Percentiles rank a stretch among this genome's conserved stretches.
These are phyloP conservation scores for Pterocles gutturalis DNA, from an alignment of 2,113 vertebrate species.

Conservation along the genomic window DNA sequence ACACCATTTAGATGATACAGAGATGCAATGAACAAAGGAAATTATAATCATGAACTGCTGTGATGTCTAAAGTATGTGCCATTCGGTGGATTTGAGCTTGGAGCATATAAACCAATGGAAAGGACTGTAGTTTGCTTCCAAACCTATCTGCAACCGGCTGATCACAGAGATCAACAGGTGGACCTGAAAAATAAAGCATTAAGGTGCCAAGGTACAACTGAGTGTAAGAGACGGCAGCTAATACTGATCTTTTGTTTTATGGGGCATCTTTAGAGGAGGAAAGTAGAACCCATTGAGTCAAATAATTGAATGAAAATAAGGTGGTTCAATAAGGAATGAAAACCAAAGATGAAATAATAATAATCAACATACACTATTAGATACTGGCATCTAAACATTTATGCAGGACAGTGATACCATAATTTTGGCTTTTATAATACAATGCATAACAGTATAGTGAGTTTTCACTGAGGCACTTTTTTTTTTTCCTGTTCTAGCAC, in stretches of 20 bases:
- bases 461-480: neutral
- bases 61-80: neutral
- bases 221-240: neutral
- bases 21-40: neutral
- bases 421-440: neutral
- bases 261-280: neutral
- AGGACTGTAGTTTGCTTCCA: neutral
- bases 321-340: neutral
- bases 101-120: neutral
- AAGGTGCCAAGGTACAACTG: neutral
- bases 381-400: neutral
- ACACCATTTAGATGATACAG: neutral
- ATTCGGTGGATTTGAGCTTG: neutral
- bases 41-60: neutral
- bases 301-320: neutral
- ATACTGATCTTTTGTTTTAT: neutral
- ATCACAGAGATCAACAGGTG: neutral
- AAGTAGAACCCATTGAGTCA: neutral
- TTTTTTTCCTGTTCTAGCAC: neutral
- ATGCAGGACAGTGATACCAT: neutral
- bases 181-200: neutral
- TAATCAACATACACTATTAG: neutral
- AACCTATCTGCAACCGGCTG: neutral
- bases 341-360: neutral
- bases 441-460: neutral